phyloP scores from a whole-genome alignment of 2,888 invertebrate species.

The Odontothrips loti region DNA sequence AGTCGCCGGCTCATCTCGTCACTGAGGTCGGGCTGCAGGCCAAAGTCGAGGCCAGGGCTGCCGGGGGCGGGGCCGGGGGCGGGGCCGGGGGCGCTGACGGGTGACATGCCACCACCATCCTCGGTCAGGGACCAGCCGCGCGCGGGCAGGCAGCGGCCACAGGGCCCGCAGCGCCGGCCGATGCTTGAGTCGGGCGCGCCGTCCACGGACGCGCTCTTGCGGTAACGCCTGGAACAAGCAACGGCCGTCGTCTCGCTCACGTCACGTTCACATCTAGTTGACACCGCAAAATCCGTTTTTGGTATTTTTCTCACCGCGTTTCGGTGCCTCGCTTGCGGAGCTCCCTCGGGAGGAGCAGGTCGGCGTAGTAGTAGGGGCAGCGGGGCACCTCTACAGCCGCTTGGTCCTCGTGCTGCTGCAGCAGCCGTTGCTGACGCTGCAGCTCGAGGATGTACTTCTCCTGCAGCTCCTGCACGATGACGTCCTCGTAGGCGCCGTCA shows the following conservation, averaged over 20 bases:
- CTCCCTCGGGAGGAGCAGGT: constrained; percentile 34
- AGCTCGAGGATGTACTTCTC: constrained; percentile 31
- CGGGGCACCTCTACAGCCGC: constrained; percentile 30
- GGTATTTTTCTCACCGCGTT: background rate
- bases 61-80: constrained; percentile 79
- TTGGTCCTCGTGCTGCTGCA: background rate
- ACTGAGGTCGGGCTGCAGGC: constrained; percentile 30
- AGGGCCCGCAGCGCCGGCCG: background rate
- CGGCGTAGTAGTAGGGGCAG: constrained; percentile 29
- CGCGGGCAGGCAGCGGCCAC: background rate
- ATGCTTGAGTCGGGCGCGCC: background rate
- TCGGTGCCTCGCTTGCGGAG: background rate
- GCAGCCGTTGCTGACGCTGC: constrained; percentile 29
- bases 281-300: background rate
- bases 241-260: no score
- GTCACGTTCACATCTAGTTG: background rate
- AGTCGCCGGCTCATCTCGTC: constrained; percentile 27
- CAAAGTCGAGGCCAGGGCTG: constrained; percentile 77
- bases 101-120: constrained; percentile 7
- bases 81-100: constrained; percentile 49
- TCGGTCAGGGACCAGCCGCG: constrained; percentile 5
- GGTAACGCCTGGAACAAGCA: background rate
- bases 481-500: constrained; percentile 32
- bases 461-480: constrained; percentile 27
- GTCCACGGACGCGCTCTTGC: constrained; percentile 21